Conservation (phyloP, 2,797 vertebrate species). For the Hypotaenidia philippensis region DNA sequence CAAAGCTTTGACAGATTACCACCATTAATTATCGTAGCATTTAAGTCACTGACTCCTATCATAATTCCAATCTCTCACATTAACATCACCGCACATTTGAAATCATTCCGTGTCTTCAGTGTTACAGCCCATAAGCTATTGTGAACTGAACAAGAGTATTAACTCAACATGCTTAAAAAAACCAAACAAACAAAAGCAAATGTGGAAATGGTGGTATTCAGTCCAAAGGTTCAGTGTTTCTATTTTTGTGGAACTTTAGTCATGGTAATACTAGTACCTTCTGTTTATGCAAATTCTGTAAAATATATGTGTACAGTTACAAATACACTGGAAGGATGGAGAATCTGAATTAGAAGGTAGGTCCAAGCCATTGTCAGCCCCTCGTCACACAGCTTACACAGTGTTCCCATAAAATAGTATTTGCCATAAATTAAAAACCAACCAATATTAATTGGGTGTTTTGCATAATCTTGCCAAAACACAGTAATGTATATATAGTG, state of each 20-base stretch:
- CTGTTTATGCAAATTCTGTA: slow-evolving; percentile 76
- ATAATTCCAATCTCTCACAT: not conserved
- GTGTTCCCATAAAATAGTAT: slow-evolving; percentile 62
- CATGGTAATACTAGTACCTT: slow-evolving; percentile 53
- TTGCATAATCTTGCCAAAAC: slow-evolving; percentile 80
- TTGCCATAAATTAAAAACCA: slow-evolving; percentile 61
- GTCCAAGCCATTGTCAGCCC: slow-evolving; percentile 60
- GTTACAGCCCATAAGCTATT: slow-evolving; percentile 61
- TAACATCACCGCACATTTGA: not conserved
- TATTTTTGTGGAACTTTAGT: slow-evolving; percentile 73
- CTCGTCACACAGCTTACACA: slow-evolving; percentile 56
- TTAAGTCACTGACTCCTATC: not conserved
- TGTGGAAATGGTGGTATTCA: slow-evolving; percentile 68
- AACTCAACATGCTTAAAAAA: slow-evolving; percentile 53
- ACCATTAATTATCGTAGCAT: slow-evolving; percentile 43
- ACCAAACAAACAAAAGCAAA: not conserved
- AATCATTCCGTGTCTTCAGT: slow-evolving; percentile 12
- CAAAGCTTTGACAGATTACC: slow-evolving; percentile 63
- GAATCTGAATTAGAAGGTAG: slow-evolving; percentile 74
- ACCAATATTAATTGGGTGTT: slow-evolving; percentile 73
- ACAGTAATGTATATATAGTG: slow-evolving; percentile 82
- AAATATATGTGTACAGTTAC: slow-evolving; percentile 74
- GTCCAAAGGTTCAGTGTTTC: slow-evolving; percentile 70
- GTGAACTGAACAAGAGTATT: slow-evolving; percentile 59
- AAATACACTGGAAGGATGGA: slow-evolving; percentile 55